A percentile compares a stretch with the other conserved stretches of the same genome.
phyloP scores from a whole-genome alignment of 2,797 vertebrate species.

The Myotis vivesi region DNA sequence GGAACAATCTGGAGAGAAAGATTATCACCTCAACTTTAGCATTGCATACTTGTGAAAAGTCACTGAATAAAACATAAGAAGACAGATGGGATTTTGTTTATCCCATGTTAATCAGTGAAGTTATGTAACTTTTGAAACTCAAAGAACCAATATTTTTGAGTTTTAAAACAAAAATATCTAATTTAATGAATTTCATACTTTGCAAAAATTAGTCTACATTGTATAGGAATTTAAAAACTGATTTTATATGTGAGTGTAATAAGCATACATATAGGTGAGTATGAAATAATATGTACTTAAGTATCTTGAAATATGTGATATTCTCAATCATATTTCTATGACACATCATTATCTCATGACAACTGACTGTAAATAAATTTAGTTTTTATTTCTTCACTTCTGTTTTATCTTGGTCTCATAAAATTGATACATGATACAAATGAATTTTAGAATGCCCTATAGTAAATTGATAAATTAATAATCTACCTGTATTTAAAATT shows the following conservation, averaged over 20 bases:
- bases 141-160: neutral
- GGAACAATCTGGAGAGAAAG: neutral
- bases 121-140: neutral
- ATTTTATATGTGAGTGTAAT: neutral
- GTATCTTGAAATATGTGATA: neutral
- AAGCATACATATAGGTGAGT: neutral
- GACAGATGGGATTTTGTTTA: neutral
- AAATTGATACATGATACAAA: neutral
- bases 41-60: neutral
- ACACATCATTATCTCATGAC: neutral
- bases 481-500: slow-evolving; percentile 18
- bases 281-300: neutral
- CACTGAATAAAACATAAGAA: neutral
- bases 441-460: neutral
- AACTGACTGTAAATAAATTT: neutral
- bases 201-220: neutral
- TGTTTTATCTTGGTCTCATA: neutral
- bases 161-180: neutral
- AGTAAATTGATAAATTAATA: slow-evolving; percentile 14
- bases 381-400: neutral
- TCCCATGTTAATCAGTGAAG: neutral
- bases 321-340: neutral
- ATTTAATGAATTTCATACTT: neutral
- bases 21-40: neutral
- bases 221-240: neutral